phyloP scores from a whole-genome alignment of 2,113 vertebrate genomes.

The Emberiza fucata region DNA sequence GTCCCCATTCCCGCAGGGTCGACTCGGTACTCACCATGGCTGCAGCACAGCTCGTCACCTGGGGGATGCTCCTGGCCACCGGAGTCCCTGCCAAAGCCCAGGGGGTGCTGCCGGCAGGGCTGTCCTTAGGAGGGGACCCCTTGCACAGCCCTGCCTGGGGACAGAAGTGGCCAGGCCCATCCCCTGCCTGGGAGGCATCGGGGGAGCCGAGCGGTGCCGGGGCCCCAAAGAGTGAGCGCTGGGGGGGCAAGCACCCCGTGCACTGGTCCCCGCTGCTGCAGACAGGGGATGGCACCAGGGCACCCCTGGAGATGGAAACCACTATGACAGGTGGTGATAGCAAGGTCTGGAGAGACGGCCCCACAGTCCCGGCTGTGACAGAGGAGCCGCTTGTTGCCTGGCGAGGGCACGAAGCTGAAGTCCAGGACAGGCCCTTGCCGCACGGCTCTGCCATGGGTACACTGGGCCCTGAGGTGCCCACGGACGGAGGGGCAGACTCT shows the following conservation, averaged over 20 bases:
- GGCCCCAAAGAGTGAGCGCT: not conserved
- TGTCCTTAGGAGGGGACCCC: not conserved
- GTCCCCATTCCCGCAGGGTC: not conserved
- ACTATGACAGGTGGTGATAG: accelerated
- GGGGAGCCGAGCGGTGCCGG: not conserved
- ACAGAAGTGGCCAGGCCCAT: not conserved
- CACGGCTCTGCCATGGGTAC: not conserved
- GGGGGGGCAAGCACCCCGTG: not conserved
- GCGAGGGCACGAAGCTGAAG: not conserved
- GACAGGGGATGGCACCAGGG: not conserved
- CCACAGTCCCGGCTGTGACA: accelerated
- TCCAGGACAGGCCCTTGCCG: not conserved
- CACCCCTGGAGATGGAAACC: not conserved
- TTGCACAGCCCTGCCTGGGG: not conserved
- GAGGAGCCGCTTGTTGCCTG: not conserved
- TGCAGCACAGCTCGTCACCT: not conserved
- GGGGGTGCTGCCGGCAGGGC: not conserved
- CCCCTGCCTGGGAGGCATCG: not conserved
- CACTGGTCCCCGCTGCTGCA: not conserved
- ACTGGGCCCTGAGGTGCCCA: accelerated
- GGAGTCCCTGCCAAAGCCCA: not conserved
- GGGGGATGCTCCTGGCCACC: conserved; percentile 8
- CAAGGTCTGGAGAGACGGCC: not conserved
- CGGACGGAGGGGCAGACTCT: not conserved
- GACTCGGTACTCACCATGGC: not conserved